Evolutionary conservation across 2,113 vertebrate species (phyloP).

Genomic region (Delphinus delphis): DNA sequence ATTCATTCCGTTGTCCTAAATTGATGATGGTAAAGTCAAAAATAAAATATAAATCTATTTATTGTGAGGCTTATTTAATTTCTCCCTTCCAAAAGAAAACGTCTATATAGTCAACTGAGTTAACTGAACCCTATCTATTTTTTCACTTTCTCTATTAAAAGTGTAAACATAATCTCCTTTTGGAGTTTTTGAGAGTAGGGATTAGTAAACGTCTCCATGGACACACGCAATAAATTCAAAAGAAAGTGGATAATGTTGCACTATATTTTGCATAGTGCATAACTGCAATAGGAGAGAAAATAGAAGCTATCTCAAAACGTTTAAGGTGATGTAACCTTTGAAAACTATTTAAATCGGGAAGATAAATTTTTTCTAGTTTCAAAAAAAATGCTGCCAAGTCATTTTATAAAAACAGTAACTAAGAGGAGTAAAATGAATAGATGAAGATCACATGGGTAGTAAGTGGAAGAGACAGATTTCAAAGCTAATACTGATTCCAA

Average conservation of each 20-base stretch:
- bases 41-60: neutral
- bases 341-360: neutral
- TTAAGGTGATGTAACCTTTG: neutral
- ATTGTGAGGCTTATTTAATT: neutral
- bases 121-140: neutral
- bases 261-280: neutral
- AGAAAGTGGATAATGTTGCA: neutral
- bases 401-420: constrained; percentile 1
- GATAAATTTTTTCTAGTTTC: neutral
- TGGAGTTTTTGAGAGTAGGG: neutral
- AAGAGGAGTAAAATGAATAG: neutral
- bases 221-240: neutral
- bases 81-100: neutral
- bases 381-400: neutral
- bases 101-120: neutral
- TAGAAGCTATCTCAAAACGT: neutral
- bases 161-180: neutral
- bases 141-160: constrained; percentile 23
- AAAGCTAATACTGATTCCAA: neutral
- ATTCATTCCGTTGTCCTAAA: neutral
- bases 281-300: neutral
- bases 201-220: neutral
- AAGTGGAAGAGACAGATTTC: neutral
- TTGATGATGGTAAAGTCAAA: neutral
- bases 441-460: neutral